These are phyloP conservation scores for Knipowitschia caucasica DNA, from an alignment of 2,797 vertebrate genomes.

Conservation along the genomic window DNA sequence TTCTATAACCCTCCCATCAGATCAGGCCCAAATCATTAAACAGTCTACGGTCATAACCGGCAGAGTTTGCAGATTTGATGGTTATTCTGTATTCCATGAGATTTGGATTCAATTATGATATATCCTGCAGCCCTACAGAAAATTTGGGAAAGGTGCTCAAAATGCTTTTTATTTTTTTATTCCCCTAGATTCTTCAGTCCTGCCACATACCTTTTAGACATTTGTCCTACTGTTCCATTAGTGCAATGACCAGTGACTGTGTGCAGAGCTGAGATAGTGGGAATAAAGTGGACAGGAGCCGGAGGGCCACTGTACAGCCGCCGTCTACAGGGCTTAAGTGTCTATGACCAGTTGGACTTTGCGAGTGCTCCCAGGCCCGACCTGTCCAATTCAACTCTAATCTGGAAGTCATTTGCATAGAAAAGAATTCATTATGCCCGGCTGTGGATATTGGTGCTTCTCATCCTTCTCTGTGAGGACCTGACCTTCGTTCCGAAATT, in stretches of 20 bases:
- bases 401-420: conserved; percentile 57
- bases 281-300: conserved; percentile 3
- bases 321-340: conserved; percentile 23
- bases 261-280: conserved; percentile 1
- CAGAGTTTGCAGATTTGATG: too few species aligned
- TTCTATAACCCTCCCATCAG: too few species aligned
- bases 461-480: conserved; percentile 26
- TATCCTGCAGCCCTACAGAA: too few species aligned
- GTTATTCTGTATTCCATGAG: too few species aligned
- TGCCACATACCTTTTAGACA: background rate
- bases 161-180: background rate
- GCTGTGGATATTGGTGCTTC: conserved; percentile 35
- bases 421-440: conserved; percentile 50
- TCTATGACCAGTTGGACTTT: conserved; percentile 45
- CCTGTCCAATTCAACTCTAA: conserved; percentile 48
- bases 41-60: too few species aligned
- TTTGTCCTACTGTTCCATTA: background rate
- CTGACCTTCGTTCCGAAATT: conserved; percentile 34
- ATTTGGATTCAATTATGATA: too few species aligned
- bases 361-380: conserved; percentile 29
- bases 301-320: conserved; percentile 6
- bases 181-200: background rate
- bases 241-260: background rate
- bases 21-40: too few species aligned
- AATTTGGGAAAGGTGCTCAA: background rate